Evolutionary conservation across 2,113 vertebrate species (phyloP), one percentile per base, ranked within the genome.

Genomic region (Phyllopteryx taeniolatus): DNA sequence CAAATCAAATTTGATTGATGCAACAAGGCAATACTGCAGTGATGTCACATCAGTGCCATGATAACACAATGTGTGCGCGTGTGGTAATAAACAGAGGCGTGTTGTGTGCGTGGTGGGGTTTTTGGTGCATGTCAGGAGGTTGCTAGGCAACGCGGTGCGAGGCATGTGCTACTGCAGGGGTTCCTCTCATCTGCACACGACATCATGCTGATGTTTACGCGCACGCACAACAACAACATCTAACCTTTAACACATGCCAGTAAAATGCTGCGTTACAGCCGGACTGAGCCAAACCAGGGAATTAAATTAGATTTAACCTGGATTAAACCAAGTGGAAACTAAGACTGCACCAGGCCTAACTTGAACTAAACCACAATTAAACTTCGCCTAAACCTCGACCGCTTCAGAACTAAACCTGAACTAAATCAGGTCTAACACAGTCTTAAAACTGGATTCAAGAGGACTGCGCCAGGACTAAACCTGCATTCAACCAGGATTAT

Each of bases 71-170:
- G 27, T 27, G 27, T 27, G 27, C 27, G 27, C 27, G 27, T 27
- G 27, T 27, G 27, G 27, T 27, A 27, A 27, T 27, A 27, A 27
- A 27, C 47, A 49, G 15, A 4, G 15, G 47, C 47, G 12, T 14
- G 12, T 14, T 49, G 54, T 22, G 54, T n/a, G n/a, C 20, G n/a
- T 57, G 47, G 3, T 49, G 14, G 49, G 51, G 66, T 73, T 63
- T 83, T 70, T 35, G 77, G 83, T 84, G 79, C 74, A 75, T 86
- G 87, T 87, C 84, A 87, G 74, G 80, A 79, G 88, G 92, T 93
- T 93, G 92, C 92, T 89, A 93, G 87, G 92, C 86, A 91, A 92
- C 90, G 79, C 63, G 9, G 2, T 68, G 60, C 63, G 79, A 86
- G 85, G 86, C 89, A 88, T 83, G 88, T 80, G 87, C 71, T 79